Evolutionary conservation across 2,113 vertebrate species (phyloP), one percentile per base, ranked within the genome.

Genomic region (Oostethus manadensis): DNA sequence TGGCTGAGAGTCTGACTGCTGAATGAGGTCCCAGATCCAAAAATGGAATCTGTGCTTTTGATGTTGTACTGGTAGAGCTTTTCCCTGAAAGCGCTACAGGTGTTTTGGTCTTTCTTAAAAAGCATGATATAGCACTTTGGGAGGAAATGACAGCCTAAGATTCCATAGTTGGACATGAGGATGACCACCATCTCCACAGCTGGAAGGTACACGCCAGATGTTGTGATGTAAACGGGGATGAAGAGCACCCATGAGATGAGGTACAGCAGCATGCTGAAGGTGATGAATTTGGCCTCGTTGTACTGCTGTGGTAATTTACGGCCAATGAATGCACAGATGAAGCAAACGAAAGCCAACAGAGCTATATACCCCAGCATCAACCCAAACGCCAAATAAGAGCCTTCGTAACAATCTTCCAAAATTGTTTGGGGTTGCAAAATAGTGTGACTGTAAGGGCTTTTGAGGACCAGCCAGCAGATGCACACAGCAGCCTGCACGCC

Each of bases 221-320:
- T 94, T 29, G 89, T 94, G 20, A 89, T 81, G 0, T 94, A 91
- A 29, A 94, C 73, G 0, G 93, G 94, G 38, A 96, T 87, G 66
- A 97, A 96, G 1, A 92, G 90, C 22, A 92, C 65, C 93, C 94
- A 96, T 0, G 92, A 91, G 70, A 94, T 94, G 53, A 96, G 93
- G 73, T 93, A 95, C 66, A 94, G 90, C 7, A 97, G 73, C 94
- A 95, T 94, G 60, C 94, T 89, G 53, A 95, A 96, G 5, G 94
- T 95, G 72, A 94, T 93, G 81, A 94, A 94, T 82, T 92, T 94
- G 1, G 93, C 90, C 70, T 97, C 92, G 0, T 94, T 95, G 82
- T 95, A 96, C 68, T 92, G 91, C 65, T 93, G 89, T 13, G 94
- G 94, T 29, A 94, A 77, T 59, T 95, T 95, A 35, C 92, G 90